Conservation (phyloP, 2,113 vertebrate species). For the Trachemys scripta region DNA sequence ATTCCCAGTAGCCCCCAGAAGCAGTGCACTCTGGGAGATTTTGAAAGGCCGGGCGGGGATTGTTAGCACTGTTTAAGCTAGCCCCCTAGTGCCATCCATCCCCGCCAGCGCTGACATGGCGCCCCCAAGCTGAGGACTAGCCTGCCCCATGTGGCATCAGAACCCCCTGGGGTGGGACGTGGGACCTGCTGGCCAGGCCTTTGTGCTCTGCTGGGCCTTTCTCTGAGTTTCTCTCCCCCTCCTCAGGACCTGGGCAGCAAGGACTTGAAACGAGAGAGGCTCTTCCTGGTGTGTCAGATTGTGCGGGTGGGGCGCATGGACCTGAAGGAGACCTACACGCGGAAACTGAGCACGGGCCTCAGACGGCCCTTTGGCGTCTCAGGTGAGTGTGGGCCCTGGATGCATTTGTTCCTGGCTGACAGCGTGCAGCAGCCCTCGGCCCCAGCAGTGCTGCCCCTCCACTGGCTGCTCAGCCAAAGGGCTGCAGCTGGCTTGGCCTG, state of each 20-base stretch:
- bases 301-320: conserved; percentile 73
- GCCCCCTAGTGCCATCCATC: rapidly evolving
- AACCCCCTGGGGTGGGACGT: background rate
- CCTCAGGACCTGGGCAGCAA: conserved; percentile 73
- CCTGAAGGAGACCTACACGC: conserved; percentile 55
- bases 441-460: no score
- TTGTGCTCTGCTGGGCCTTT: background rate
- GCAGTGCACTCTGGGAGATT: background rate
- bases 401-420: background rate
- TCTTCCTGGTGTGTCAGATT: conserved; percentile 76
- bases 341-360: conserved; percentile 68
- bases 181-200: background rate
- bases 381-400: conserved; percentile 24
- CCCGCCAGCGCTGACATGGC: rapidly evolving
- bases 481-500: background rate
- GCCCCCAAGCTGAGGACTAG: background rate
- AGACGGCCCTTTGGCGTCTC: conserved; percentile 72
- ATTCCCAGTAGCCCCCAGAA: background rate
- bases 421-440: background rate
- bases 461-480: no score
- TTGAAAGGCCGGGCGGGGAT: background rate
- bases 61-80: background rate
- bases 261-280: conserved; percentile 67
- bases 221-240: rapidly evolving
- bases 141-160: rapidly evolving